Evolutionary conservation across 2,113 vertebrate genomes (phyloP).

Genomic region (Pomatorhinus ruficollis): DNA sequence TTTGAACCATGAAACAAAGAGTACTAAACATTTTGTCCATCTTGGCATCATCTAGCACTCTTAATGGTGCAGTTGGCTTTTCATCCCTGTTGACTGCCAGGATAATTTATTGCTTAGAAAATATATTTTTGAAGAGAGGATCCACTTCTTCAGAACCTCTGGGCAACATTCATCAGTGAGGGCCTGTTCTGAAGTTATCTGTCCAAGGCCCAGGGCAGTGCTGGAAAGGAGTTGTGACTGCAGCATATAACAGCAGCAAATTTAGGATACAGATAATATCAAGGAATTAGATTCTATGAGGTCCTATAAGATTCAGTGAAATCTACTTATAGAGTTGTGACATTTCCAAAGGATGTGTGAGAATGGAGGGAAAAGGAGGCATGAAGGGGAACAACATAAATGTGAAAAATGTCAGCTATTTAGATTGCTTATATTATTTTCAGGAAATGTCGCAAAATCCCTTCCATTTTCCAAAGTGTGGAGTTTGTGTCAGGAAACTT

Average conservation of each 20-base stretch:
- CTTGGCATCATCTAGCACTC: background rate
- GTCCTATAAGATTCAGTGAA: no score
- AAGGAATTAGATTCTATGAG: background rate
- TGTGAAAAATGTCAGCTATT: background rate
- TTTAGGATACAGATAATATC: background rate
- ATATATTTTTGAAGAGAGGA: background rate
- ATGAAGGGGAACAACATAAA: background rate
- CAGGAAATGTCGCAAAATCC: rapidly evolving
- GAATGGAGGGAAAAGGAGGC: background rate
- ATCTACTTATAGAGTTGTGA: background rate
- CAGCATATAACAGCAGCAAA: background rate
- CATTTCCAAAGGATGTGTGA: background rate
- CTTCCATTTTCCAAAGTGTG: background rate
- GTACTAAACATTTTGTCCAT: background rate
- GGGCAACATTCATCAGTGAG: background rate
- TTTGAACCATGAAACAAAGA: background rate
- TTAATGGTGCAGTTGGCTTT: background rate
- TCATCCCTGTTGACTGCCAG: background rate
- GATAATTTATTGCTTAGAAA: background rate
- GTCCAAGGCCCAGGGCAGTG: background rate
- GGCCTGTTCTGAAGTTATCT: background rate
- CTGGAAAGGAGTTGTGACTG: background rate
- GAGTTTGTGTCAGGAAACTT: background rate
- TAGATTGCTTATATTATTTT: background rate
- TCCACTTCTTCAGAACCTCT: background rate